Evolutionary conservation across 2,113 vertebrate species (phyloP).

Genomic region (Apodemus sylvaticus): DNA sequence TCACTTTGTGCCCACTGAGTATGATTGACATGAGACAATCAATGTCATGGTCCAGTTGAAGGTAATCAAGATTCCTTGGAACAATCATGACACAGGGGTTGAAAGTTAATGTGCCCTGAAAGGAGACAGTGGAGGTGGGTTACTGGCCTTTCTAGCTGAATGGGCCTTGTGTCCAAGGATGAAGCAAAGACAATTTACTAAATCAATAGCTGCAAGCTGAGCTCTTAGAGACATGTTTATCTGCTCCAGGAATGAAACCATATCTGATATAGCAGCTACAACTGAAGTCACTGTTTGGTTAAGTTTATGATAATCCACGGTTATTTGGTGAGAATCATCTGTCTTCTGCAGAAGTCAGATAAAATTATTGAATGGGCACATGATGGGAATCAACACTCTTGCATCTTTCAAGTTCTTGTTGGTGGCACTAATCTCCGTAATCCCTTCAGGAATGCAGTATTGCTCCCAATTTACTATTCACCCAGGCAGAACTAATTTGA

Average conservation of each 20-base stretch:
- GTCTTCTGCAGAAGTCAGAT: neutral
- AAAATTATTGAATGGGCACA: neutral
- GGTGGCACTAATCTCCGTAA: neutral
- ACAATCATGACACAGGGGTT: neutral
- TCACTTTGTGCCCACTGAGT: neutral
- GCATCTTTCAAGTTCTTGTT: neutral
- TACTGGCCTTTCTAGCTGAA: neutral
- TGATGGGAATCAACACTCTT: neutral
- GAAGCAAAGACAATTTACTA: neutral
- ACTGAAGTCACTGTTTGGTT: neutral
- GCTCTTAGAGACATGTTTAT: neutral
- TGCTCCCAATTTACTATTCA: neutral
- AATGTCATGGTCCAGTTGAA: neutral
- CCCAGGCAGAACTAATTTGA: neutral
- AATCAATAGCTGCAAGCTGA: neutral
- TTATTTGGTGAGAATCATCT: neutral
- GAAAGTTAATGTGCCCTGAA: neutral
- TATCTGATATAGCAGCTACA: neutral
- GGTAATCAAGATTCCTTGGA: neutral
- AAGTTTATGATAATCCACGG: neutral
- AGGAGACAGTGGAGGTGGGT: neutral
- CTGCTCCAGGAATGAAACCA: neutral
- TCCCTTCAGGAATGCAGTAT: neutral
- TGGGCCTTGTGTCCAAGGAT: neutral
- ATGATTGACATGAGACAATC: neutral